Evolutionary conservation across 1,140 invertebrate species (phyloP).

Genomic region (Xylocopa sonorina): DNA sequence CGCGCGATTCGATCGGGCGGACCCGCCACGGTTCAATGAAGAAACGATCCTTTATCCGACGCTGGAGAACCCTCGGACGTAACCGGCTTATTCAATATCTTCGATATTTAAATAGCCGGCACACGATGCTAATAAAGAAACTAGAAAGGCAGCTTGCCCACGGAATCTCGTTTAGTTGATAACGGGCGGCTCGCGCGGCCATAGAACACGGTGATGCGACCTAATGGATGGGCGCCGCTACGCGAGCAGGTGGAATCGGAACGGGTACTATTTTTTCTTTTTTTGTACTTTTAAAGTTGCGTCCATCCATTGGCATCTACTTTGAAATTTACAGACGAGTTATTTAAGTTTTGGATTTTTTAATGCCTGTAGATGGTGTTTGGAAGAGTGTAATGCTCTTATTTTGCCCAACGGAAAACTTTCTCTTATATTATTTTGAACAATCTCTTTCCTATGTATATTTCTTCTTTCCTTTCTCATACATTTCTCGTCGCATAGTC

Average conservation of each 20-base stretch:
- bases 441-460: too few species aligned
- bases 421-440: too few species aligned
- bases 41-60: constrained; percentile 58
- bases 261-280: constrained; percentile 1
- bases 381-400: too few species aligned
- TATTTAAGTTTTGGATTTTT: too few species aligned
- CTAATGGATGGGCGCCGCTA: background rate
- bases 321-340: too few species aligned
- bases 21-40: constrained; percentile 51
- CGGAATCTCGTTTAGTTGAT: constrained; percentile 2
- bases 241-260: background rate
- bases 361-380: too few species aligned
- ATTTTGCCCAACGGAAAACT: too few species aligned
- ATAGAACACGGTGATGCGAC: constrained; percentile 6
- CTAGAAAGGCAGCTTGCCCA: constrained; percentile 13
- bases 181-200: background rate
- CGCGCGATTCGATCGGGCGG: constrained; percentile 51
- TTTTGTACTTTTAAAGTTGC: too few species aligned
- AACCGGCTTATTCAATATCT: constrained; percentile 44
- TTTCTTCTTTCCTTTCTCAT: too few species aligned
- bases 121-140: constrained; percentile 30
- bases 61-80: constrained; percentile 28
- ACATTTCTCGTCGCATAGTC: too few species aligned
- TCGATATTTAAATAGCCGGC: constrained; percentile 39
- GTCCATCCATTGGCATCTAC: too few species aligned